Base-by-base conservation (phyloP, 2,888 invertebrate species). In the Eucera pruinosa region DNA sequence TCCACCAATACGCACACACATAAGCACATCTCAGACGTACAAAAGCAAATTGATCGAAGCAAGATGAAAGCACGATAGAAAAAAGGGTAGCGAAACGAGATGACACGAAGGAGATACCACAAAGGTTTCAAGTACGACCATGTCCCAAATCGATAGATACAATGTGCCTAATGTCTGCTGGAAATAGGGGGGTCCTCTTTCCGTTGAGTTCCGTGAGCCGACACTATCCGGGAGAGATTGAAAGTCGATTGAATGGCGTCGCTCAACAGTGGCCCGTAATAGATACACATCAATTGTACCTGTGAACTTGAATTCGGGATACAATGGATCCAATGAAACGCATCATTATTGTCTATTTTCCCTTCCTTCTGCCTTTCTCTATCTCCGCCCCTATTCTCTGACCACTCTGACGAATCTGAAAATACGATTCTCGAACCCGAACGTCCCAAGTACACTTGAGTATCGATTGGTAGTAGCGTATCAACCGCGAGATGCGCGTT, bases 281-380 rank as follows among this genome's bases (percentile, higher is more conserved):
- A 77, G 79, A 86, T 82, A 86, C 80, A 80, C 70, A 76, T 61
- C 79, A 79, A 88, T 88, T 84, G 87, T 87, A 82, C 85, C 86
- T 86, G 85, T 87, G 89, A 89, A 89, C 89, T 89, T 87, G 87
- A 86, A 89, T 89, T 82, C 80, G 65, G 54, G 47, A 47, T 65
- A 89, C 87, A 89, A 89, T 89, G 79, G 89, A 83, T 77, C 84
- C 87, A 87, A 88, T 89, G 89, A 85, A 89, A 88, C 86, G 87
- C 87, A 69, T 88, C 88, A 88, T 89, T 87, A 89, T 88, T 86
- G 86, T 88, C 77, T 75, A 80, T 77, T 80, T 84, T 61, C 82
- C 79, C 79, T 84, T 70, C 69, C 73, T 43, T 67, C 64, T 41
- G n/a, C 60, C 45, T 62, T 43, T 15, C 7, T 9, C 23, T 11